phyloP scores from a whole-genome alignment of 1,140 invertebrate species.

The Lordiphosa mommai region DNA sequence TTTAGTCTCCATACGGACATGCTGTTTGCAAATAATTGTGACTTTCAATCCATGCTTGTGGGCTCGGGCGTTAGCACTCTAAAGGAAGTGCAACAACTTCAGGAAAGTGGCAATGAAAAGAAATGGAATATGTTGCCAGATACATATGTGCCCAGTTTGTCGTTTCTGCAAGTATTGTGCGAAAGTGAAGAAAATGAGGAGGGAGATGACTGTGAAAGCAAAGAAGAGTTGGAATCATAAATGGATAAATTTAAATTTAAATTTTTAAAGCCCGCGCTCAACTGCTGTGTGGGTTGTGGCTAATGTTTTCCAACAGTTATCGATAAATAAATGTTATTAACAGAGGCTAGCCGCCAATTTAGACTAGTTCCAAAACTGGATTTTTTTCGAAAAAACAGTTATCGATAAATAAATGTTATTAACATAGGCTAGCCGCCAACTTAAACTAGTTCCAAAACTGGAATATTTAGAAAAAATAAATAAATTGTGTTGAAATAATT shows the following conservation, averaged over 20 bases:
- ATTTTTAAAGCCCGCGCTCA: background rate
- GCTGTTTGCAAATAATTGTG: slow-evolving; percentile 36
- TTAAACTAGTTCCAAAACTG: too few relatives aligned
- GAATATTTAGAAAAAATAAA: too few relatives aligned
- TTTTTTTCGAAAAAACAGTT: too few relatives aligned
- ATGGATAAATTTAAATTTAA: background rate
- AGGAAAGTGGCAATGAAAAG: slow-evolving; percentile 13
- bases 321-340: too few relatives aligned
- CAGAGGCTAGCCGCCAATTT: too few relatives aligned
- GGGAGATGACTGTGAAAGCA: background rate
- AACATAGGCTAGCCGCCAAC: too few relatives aligned
- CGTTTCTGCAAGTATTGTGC: slow-evolving; percentile 7
- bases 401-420: too few relatives aligned
- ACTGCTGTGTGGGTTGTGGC: background rate
- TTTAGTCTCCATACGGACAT: slow-evolving; percentile 44
- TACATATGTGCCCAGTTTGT: slow-evolving; percentile 19
- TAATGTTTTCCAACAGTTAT: background rate
- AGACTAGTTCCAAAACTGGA: too few relatives aligned
- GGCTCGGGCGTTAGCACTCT: slow-evolving; percentile 25
- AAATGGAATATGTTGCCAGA: slow-evolving; percentile 34
- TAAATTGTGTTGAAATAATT: too few relatives aligned
- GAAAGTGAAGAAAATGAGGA: background rate
- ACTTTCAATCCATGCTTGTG: slow-evolving; percentile 51
- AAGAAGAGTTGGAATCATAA: background rate
- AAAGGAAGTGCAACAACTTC: slow-evolving; percentile 21